A percentile compares a stretch with the other conserved stretches of the same genome.
These are phyloP conservation scores for Lepidurus arcticus DNA, from an alignment of 1,140 invertebrate species.

Conservation along the genomic window DNA sequence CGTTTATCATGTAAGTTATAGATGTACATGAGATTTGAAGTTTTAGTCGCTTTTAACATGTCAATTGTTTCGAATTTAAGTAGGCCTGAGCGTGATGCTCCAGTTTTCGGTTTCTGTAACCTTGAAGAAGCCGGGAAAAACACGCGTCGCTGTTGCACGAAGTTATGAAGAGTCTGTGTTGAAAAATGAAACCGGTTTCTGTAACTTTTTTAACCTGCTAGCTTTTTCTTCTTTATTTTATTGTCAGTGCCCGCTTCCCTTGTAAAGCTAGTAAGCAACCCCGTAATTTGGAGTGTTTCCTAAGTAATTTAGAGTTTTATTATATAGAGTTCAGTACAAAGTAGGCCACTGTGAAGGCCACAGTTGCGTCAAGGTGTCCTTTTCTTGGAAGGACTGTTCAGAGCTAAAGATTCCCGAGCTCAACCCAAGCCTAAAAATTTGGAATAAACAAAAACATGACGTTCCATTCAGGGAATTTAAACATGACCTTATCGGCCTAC, in stretches of 20 bases:
- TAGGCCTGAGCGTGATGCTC: neutral
- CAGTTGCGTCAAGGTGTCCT: neutral
- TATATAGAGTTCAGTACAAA: neutral
- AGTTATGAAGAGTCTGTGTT: neutral
- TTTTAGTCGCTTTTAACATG: neutral
- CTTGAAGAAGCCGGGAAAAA: neutral
- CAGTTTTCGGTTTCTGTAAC: neutral
- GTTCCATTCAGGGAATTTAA: too few relatives aligned
- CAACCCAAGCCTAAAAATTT: too few relatives aligned
- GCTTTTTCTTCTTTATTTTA: too few relatives aligned
- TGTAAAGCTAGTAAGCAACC: too few relatives aligned
- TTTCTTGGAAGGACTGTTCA: neutral
- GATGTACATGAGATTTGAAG: neutral
- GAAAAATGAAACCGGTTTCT: neutral
- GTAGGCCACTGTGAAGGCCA: conserved; percentile 17
- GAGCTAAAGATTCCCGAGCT: too few relatives aligned
- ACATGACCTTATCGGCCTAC: too few relatives aligned
- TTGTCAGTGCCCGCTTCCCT: too few relatives aligned
- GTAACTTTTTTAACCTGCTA: neutral
- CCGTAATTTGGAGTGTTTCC: neutral
- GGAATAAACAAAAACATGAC: too few relatives aligned
- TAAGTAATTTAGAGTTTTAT: neutral
- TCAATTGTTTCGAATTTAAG: neutral
- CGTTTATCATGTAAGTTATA: too few relatives aligned
- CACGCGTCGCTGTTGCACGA: neutral